Evolutionary conservation across 2,888 invertebrate species (phyloP).

Genomic region (Molanna angustata): DNA sequence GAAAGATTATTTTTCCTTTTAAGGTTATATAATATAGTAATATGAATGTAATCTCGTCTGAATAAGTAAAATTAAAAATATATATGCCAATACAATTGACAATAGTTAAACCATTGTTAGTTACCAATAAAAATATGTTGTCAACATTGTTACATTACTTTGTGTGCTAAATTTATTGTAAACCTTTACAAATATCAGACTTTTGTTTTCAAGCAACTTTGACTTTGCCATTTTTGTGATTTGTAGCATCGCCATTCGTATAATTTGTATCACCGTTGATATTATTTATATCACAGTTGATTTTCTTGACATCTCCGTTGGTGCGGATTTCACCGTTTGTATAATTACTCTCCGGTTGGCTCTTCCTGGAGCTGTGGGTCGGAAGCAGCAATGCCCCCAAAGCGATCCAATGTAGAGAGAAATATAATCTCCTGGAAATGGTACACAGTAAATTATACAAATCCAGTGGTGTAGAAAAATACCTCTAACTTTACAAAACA

Average conservation of each 20-base stretch:
- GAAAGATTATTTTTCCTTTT: too few relatives aligned
- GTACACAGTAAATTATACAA: too few relatives aligned
- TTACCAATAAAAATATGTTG: too few relatives aligned
- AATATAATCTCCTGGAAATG: slow-evolving; percentile 56
- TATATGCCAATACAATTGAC: too few relatives aligned
- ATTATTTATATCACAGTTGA: neutral
- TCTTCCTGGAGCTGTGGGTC: slow-evolving; percentile 30
- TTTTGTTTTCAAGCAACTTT: slow-evolving; percentile 38
- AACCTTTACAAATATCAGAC: slow-evolving; percentile 13
- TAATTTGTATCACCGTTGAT: slow-evolving; percentile 8
- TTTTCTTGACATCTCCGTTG: slow-evolving; percentile 20
- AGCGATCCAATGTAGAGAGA: slow-evolving; percentile 52
- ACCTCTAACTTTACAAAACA: too few relatives aligned
- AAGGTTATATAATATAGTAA: too few relatives aligned
- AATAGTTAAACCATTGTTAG: too few relatives aligned
- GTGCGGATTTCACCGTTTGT: neutral
- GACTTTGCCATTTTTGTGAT: slow-evolving; percentile 42
- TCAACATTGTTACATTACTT: too few relatives aligned
- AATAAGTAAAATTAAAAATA: too few relatives aligned
- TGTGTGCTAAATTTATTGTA: neutral
- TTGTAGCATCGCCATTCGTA: slow-evolving; percentile 22
- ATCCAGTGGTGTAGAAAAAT: too few relatives aligned
- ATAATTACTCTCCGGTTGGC: neutral
- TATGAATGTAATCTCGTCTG: too few relatives aligned
- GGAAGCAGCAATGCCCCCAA: slow-evolving; percentile 49